Evolutionary conservation across 2,888 invertebrate species (phyloP), one percentile per base, ranked within the genome.

Genomic region (Hirtodrosophila alboralis): DNA sequence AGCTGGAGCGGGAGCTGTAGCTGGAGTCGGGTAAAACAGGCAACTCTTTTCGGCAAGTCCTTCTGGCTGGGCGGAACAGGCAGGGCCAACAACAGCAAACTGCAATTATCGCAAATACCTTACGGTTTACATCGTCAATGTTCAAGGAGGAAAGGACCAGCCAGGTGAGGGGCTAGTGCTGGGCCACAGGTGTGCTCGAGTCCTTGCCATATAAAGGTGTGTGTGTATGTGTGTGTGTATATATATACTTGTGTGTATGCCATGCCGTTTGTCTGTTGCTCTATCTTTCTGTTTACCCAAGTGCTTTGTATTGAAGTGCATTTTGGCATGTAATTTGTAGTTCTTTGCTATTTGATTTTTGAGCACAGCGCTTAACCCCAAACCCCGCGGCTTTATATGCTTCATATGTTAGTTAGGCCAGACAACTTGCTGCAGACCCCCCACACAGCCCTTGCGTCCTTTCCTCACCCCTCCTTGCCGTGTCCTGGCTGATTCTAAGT

Each of bases 91-190:
- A 85, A 83, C 80, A 86, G 85, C 86, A 76, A 86, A 84, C 85
- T 87, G 85, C 85, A 85, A 85, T 85, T 87, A 85, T 85, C 84
- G 87, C 87, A 86, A 85, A 85, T 87, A 86, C 85, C 87, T 86
- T 81, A 79, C 87, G 87, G 87, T 81, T 81, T 86, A 74, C 80
- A 77, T 86, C 84, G 86, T 71, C 87, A 47, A 67, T 67, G 69
- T 23, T 26, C 1, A 13, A 1, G 41, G 13, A 18, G 12, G 28
- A 16, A 8, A 18, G 18, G 18, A 5, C 18, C 18, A 18, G 18
- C 18, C 18, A 18, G 18, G 1, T 13, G n/a, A 18, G 30, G 16
- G 10, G 43, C 9, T n/a, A 4, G 36, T 38, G 51, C 27, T 33
- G 44, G 73, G 62, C 59, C 65, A 61, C 80, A 72, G 77, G 81